Percentiles rank a stretch among this genome's conserved stretches.
Conservation (phyloP, 2,888 invertebrate species). For the Leptinotarsa juncta region DNA sequence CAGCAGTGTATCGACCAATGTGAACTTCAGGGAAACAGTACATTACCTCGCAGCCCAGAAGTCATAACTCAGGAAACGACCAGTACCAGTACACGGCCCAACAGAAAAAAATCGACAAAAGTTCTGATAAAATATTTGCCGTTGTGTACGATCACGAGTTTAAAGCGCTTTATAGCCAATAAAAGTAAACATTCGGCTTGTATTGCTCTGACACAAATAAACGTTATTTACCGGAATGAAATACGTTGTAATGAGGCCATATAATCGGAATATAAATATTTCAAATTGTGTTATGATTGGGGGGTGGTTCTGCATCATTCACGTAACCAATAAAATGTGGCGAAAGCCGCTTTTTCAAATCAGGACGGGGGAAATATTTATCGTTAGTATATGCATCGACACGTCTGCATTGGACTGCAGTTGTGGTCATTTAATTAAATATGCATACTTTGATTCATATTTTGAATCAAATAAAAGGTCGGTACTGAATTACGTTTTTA, state of each 20-base stretch:
- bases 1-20: background rate
- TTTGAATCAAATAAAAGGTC: background rate
- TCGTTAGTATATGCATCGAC: background rate
- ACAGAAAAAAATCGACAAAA: background rate
- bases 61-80: constrained; percentile 11
- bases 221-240: constrained; percentile 26
- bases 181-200: constrained; percentile 30
- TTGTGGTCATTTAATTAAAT: background rate
- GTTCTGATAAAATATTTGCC: constrained; percentile 31
- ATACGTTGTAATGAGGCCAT: constrained; percentile 23
- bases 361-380: background rate
- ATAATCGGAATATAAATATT: constrained; percentile 30
- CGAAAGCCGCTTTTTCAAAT: background rate
- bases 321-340: background rate
- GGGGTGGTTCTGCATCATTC: background rate
- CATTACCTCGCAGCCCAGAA: background rate
- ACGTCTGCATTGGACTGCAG: background rate
- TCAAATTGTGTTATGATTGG: constrained; percentile 22
- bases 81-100: constrained; percentile 12
- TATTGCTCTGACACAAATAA: constrained; percentile 25
- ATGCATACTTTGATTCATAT: background rate
- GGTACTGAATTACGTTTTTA: too few species aligned
- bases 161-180: constrained; percentile 29
- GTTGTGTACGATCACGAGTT: constrained; percentile 17
- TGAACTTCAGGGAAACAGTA: background rate